A percentile compares a stretch with the other conserved stretches of the same genome.
These are phyloP conservation scores for Xiphorhynchus erythropygius DNA, from an alignment of 2,797 vertebrate species.

Conservation along the genomic window DNA sequence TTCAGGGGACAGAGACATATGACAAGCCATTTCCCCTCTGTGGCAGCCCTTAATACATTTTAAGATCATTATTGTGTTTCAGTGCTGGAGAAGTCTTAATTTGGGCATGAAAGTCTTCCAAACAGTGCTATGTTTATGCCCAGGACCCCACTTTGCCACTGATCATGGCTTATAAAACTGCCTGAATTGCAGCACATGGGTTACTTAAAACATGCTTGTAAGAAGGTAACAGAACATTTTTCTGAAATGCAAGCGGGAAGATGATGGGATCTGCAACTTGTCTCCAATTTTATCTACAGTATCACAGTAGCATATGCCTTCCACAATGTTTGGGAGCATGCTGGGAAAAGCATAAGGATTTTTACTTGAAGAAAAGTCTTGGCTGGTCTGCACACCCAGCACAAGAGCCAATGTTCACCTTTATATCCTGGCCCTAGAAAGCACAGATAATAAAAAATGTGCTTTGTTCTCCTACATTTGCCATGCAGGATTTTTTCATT, in stretches of 20 bases:
- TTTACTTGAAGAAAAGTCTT: neutral
- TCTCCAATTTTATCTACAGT: neutral
- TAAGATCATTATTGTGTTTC: neutral
- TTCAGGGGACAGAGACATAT: neutral
- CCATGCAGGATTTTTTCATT: neutral
- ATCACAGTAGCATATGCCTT: neutral
- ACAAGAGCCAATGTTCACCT: neutral
- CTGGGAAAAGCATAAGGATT: neutral
- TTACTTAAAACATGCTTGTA: neutral
- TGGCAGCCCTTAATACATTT: neutral
- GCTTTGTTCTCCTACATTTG: neutral
- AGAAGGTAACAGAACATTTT: neutral
- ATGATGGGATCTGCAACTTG: neutral
- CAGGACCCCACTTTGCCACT: neutral
- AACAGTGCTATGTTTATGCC: neutral
- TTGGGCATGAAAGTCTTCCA: neutral
- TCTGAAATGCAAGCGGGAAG: neutral
- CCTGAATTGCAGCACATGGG: neutral
- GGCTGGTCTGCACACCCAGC: neutral
- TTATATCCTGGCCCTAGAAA: neutral
- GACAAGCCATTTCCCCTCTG: neutral
- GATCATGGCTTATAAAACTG: neutral
- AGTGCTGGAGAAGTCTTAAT: neutral
- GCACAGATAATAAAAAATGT: neutral
- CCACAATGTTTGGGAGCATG: neutral